These are phyloP conservation scores for Poeciliopsis prolifica DNA, from an alignment of 2,113 vertebrate genomes.

Conservation along the genomic window DNA sequence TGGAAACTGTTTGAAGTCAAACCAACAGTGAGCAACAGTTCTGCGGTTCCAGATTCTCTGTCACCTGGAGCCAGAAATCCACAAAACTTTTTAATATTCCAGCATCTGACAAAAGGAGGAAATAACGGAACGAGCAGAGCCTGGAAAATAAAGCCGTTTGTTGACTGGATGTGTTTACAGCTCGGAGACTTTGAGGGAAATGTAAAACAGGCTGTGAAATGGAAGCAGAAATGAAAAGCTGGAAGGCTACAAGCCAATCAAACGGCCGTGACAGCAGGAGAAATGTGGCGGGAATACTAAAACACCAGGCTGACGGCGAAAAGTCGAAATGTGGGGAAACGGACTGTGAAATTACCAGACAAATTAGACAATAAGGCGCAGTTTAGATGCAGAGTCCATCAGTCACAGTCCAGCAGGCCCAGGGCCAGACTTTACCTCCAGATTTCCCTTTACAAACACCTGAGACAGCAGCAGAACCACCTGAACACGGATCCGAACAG, in stretches of 20 bases:
- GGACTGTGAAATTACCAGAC: constrained; percentile 64
- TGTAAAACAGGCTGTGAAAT: constrained; percentile 45
- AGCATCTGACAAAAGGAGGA: not conserved
- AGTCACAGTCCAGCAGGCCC: constrained; percentile 15
- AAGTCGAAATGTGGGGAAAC: constrained; percentile 50
- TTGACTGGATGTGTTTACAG: constrained; percentile 42
- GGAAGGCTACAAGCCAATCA: constrained; percentile 44
- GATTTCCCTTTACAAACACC: not conserved
- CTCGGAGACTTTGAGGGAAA: constrained; percentile 5
- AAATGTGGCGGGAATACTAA: constrained; percentile 44
- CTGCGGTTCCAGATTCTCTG: not conserved
- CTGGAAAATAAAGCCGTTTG: constrained; percentile 32
- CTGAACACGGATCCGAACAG: not conserved
- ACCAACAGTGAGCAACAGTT: not conserved
- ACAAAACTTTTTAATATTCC: constrained; percentile 13
- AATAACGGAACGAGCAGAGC: constrained; percentile 3
- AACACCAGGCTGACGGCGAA: constrained; percentile 36
- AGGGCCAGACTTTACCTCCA: not conserved
- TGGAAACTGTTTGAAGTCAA: not conserved
- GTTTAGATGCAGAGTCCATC: constrained; percentile 37
- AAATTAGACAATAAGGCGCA: constrained; percentile 37
- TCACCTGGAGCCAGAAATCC: not conserved
- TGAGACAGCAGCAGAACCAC: not conserved
- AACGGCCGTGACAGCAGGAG: constrained; percentile 26
- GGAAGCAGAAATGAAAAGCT: constrained; percentile 28